Conservation (phyloP, 2,888 invertebrate species). For the Deilephila elpenor region DNA sequence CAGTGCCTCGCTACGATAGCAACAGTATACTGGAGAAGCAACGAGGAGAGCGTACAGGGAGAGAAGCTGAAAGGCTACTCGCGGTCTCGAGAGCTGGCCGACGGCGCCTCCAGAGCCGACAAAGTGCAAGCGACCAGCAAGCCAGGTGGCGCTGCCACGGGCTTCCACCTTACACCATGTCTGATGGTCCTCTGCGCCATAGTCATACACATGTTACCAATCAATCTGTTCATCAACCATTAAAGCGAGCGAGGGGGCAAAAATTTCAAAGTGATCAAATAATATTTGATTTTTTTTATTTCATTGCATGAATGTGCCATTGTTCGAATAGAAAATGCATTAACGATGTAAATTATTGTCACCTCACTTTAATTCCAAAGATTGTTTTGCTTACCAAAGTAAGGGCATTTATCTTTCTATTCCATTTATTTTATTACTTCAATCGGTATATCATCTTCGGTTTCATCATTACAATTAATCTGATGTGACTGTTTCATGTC, state of each 20-base stretch:
- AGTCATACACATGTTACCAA: constrained; percentile 45
- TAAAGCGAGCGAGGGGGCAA: constrained; percentile 3
- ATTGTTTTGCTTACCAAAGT: constrained; percentile 54
- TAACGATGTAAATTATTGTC: constrained; percentile 40
- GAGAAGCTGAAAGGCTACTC: constrained; percentile 90
- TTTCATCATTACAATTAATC: neutral
- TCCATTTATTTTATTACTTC: constrained; percentile 32
- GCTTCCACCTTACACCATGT: constrained; percentile 42
- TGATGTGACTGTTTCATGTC: neutral
- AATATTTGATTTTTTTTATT: neutral
- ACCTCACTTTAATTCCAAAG: constrained; percentile 58
- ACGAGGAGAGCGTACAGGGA: constrained; percentile 94
- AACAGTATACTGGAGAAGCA: constrained; percentile 93
- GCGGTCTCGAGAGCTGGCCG: constrained; percentile 90
- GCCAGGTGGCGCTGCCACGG: constrained; percentile 55
- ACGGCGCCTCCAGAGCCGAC: constrained; percentile 88
- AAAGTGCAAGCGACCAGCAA: constrained; percentile 88
- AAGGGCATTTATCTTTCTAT: constrained; percentile 38
- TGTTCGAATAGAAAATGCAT: constrained; percentile 36
- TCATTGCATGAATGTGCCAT: constrained; percentile 54
- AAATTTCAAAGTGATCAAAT: neutral
- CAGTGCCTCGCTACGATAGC: constrained; percentile 94
- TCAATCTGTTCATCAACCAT: constrained; percentile 31
- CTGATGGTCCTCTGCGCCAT: constrained; percentile 48
- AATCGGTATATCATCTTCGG: constrained; percentile 27